phyloP scores from a whole-genome alignment of 2,888 invertebrate species.

The Mantis religiosa region DNA sequence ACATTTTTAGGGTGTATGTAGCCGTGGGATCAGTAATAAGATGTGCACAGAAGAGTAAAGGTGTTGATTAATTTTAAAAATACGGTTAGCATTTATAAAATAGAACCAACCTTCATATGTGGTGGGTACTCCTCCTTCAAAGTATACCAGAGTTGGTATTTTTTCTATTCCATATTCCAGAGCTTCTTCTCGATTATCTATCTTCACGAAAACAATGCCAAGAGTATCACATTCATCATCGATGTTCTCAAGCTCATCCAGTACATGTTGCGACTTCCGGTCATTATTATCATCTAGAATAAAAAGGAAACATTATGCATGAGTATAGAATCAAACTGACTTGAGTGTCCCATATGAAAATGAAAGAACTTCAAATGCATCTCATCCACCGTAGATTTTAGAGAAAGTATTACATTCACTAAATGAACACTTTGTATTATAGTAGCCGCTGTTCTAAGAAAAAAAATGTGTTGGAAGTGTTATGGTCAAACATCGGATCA shows the following conservation, averaged over 20 bases:
- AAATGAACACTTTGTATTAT: too few relatives aligned
- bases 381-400: too few relatives aligned
- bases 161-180: conserved; percentile 87
- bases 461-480: too few relatives aligned
- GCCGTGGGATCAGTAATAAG: too few relatives aligned
- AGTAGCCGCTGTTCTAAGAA: too few relatives aligned
- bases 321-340: neutral
- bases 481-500: too few relatives aligned
- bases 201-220: conserved; percentile 87
- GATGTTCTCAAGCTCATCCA: conserved; percentile 87
- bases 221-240: conserved; percentile 88
- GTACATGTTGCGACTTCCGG: conserved; percentile 76
- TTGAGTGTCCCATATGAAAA: too few relatives aligned
- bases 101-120: conserved; percentile 38
- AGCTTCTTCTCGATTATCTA: conserved; percentile 85
- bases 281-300: conserved; percentile 81
- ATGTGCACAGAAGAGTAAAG: too few relatives aligned
- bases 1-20: too few relatives aligned
- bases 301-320: conserved; percentile 3
- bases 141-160: conserved; percentile 77
- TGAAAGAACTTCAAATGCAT: too few relatives aligned
- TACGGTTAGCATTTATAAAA: neutral
- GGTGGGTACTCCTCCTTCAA: conserved; percentile 36
- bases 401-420: too few relatives aligned
- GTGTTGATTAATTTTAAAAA: too few relatives aligned